Percentiles rank a stretch among this genome's conserved stretches.
These are phyloP conservation scores for Agrypnia vestita DNA, from an alignment of 1,140 invertebrate genomes.

Conservation along the genomic window DNA sequence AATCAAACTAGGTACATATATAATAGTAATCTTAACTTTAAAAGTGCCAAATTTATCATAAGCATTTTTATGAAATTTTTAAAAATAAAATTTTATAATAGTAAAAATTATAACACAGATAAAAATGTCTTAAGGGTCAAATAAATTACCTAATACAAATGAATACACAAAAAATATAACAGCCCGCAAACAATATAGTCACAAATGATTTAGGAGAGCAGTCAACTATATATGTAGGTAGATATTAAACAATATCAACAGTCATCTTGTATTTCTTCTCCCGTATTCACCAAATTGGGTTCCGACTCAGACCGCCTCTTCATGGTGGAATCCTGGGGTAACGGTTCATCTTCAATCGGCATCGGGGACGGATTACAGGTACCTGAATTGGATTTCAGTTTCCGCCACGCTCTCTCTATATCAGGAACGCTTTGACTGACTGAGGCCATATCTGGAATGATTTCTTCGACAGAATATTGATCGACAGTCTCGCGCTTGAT, in stretches of 20 bases:
- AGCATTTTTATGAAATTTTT: too few species aligned
- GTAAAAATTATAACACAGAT: too few species aligned
- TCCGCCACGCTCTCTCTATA: constrained; percentile 65
- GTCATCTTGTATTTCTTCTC: constrained; percentile 63
- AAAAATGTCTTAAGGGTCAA: too few species aligned
- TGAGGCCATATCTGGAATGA: constrained; percentile 62
- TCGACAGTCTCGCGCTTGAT: constrained; percentile 69
- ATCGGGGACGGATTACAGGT: constrained; percentile 60
- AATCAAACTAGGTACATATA: too few species aligned
- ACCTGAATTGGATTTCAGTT: constrained; percentile 50
- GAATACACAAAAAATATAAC: constrained; percentile 25
- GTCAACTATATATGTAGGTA: background rate
- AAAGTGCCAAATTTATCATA: too few species aligned
- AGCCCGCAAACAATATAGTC: constrained; percentile 30
- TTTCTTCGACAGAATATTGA: constrained; percentile 62
- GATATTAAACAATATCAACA: constrained; percentile 26
- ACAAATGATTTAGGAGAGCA: constrained; percentile 28
- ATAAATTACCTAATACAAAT: background rate
- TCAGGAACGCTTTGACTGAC: constrained; percentile 70
- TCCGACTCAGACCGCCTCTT: constrained; percentile 70
- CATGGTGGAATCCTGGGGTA: constrained; percentile 64
- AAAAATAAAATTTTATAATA: too few species aligned
- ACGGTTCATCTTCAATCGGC: constrained; percentile 62
- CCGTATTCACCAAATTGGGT: constrained; percentile 69
- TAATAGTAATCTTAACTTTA: too few species aligned